phyloP scores from a whole-genome alignment of 2,797 vertebrate species.

The Gallinago solitaria region DNA sequence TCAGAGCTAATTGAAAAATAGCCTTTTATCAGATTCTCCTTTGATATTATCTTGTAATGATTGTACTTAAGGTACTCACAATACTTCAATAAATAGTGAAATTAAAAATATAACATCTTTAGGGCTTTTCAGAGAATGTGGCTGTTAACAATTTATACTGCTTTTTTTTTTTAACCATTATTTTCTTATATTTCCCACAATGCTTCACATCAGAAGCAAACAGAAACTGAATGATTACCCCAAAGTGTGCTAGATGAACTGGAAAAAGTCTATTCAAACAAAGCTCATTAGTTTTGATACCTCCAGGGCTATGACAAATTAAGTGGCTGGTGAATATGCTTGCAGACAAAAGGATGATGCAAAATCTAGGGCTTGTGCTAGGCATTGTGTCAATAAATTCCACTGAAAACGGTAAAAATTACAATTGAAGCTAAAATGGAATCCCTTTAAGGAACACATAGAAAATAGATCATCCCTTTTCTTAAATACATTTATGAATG shows the following conservation, averaged over 20 bases:
- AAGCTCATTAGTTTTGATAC: conserved; percentile 90
- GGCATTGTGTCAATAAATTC: conserved; percentile 81
- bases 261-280: conserved; percentile 91
- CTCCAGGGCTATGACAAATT: conserved; percentile 88
- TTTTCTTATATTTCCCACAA: conserved; percentile 83
- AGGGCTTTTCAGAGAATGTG: conserved; percentile 71
- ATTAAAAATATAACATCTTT: conserved; percentile 78
- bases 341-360: conserved; percentile 81
- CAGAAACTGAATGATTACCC: conserved; percentile 88
- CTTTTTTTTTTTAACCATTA: conserved; percentile 73
- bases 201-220: conserved; percentile 81
- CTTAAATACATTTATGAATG: conserved; percentile 67
- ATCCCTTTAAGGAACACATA: conserved; percentile 74
- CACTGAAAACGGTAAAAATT: conserved; percentile 77
- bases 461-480: conserved; percentile 72
- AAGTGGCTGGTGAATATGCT: conserved; percentile 84
- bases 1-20: conserved; percentile 75
- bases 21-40: conserved; percentile 70
- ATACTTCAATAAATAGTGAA: conserved; percentile 73
- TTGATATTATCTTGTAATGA: conserved; percentile 70
- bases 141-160: conserved; percentile 74
- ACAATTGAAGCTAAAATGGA: conserved; percentile 77
- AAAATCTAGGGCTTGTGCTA: conserved; percentile 73
- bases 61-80: conserved; percentile 65
- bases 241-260: conserved; percentile 90